These are phyloP conservation scores for Taenioides sp. DNA, from an alignment of 2,797 vertebrate genomes.

Conservation along the genomic window DNA sequence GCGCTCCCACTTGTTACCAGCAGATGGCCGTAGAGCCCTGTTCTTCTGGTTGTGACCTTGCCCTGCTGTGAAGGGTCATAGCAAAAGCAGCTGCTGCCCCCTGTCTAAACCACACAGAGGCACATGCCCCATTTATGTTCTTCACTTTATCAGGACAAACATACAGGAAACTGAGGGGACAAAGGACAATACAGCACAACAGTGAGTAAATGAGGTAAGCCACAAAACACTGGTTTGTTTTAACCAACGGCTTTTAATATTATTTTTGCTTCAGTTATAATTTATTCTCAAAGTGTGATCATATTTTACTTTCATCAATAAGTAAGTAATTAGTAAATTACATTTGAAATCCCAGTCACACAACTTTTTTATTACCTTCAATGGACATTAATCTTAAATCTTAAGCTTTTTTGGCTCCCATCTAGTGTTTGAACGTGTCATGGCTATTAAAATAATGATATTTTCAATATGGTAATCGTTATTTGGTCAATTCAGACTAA, in stretches of 20 bases:
- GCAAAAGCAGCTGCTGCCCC: constrained; percentile 11
- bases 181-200: constrained; percentile 13
- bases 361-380: not conserved
- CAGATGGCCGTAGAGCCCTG: constrained; percentile 52
- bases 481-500: too few species aligned
- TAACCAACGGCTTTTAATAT: not conserved
- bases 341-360: not conserved
- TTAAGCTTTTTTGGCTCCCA: not conserved
- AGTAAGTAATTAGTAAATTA: not conserved
- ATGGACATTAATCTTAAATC: not conserved
- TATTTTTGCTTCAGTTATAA: not conserved
- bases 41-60: constrained; percentile 55
- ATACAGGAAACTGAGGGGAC: not conserved
- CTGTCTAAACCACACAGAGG: constrained; percentile 16
- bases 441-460: too few species aligned
- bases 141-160: not conserved
- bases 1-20: constrained; percentile 34
- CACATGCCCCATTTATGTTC: constrained; percentile 11
- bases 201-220: constrained; percentile 41
- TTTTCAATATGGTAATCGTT: too few species aligned
- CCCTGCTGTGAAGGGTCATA: constrained; percentile 35
- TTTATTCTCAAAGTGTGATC: not conserved
- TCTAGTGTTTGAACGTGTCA: not conserved
- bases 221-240: not conserved
- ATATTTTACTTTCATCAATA: not conserved